A percentile compares a stretch with the other conserved stretches of the same genome.
These are phyloP conservation scores for Apodemus sylvaticus DNA, from an alignment of 2,113 vertebrate genomes.

Conservation along the genomic window DNA sequence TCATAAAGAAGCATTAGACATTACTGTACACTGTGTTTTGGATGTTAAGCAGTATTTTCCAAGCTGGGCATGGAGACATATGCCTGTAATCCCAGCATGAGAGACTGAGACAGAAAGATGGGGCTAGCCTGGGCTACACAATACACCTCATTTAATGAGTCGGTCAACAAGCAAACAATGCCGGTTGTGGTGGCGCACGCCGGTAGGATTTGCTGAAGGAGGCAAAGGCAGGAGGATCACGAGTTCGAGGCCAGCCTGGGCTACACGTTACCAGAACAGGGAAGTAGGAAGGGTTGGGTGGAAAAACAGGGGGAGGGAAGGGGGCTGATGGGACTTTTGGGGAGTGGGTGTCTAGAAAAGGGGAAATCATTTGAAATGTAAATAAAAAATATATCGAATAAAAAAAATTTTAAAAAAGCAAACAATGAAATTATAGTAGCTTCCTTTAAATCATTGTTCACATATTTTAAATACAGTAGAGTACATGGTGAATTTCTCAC, in stretches of 20 bases:
- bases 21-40: background rate
- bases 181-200: too few species aligned
- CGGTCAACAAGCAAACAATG: background rate
- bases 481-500: background rate
- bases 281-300: too few species aligned
- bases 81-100: background rate
- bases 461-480: background rate
- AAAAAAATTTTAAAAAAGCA: too few species aligned
- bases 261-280: too few species aligned
- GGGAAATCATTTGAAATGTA: too few species aligned
- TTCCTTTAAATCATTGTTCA: slow-evolving; percentile 33
- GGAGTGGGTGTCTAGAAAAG: too few species aligned
- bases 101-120: background rate
- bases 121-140: background rate
- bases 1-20: background rate
- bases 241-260: too few species aligned
- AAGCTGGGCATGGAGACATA: background rate
- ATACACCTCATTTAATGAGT: background rate
- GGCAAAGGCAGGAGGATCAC: too few species aligned
- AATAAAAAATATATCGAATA: too few species aligned
- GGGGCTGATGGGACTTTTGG: too few species aligned
- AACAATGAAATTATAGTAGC: background rate
- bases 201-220: too few species aligned
- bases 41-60: background rate
- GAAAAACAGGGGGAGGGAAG: too few species aligned